Base-by-base conservation (phyloP, 2,113 vertebrate species). In the Orientallactaga bullata region DNA sequence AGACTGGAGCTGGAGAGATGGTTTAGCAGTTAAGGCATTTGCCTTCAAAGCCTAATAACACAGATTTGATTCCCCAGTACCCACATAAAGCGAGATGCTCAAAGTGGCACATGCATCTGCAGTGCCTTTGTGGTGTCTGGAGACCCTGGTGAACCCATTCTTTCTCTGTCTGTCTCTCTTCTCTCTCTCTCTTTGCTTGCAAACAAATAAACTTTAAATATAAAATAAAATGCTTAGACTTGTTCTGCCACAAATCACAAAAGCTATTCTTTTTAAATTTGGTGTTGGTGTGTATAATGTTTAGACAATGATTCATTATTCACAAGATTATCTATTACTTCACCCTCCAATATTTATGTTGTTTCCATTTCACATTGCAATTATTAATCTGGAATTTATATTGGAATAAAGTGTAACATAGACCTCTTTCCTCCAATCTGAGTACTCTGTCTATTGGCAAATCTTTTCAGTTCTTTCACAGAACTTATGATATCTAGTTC, bases 181-280 rank as follows among this genome's bases (percentile, higher is more conserved):
- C n/a, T n/a, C n/a, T n/a, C n/a, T n/a, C n/a, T n/a, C n/a, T n/a
- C n/a, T n/a, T n/a, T n/a, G n/a, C n/a, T n/a, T n/a, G n/a, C n/a
- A n/a, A n/a, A n/a, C n/a, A n/a, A n/a, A n/a, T n/a, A n/a, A n/a
- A n/a, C n/a, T n/a, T n/a, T n/a, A n/a, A n/a, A n/a, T n/a, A n/a
- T n/a, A n/a, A n/a, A n/a, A n/a, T n/a, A n/a, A n/a, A n/a, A n/a
- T n/a, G n/a, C n/a, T n/a, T n/a, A n/a, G n/a, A n/a, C n/a, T n/a
- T n/a, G n/a, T n/a, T n/a, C n/a, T 24, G 37, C 9, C 91, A 76
- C 88, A 95, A 94, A 42, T 74, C 23, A 77, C 72, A 61, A 81
- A 66, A 86, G 71, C 7, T 77, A 61, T n/a, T 32, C 11, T 63
- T 61, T 9, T 71, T 68, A 8, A 37, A 47, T 63, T 91, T 78